Percentiles rank a stretch among this genome's conserved stretches.
phyloP scores from a whole-genome alignment of 1,140 invertebrate genomes.

The Hyphantria cunea region DNA sequence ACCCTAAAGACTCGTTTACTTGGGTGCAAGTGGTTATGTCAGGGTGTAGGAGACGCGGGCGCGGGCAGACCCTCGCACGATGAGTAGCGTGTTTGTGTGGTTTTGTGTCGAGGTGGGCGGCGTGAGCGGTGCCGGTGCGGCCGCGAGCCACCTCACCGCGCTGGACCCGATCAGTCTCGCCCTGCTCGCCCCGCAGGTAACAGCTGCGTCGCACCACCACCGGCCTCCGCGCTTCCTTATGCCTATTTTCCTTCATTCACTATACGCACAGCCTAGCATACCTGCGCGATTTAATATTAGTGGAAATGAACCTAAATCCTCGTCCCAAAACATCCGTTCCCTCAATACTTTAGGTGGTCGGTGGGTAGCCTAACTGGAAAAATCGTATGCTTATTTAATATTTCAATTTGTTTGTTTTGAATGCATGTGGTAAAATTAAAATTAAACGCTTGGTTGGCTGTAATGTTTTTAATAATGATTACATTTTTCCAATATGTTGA shows the following conservation, averaged over 20 bases:
- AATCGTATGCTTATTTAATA: slow-evolving; percentile 65
- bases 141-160: slow-evolving; percentile 71
- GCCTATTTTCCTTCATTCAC: slow-evolving; percentile 28
- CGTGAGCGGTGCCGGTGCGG: slow-evolving; percentile 74
- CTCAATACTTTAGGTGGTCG: slow-evolving; percentile 49
- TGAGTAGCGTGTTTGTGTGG: slow-evolving; percentile 80
- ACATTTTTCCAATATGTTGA: slow-evolving; percentile 21
- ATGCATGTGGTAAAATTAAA: slow-evolving; percentile 50
- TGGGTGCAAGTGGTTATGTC: slow-evolving; percentile 52
- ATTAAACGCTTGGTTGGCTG: slow-evolving; percentile 59
- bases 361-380: slow-evolving; percentile 57
- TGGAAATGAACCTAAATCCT: not conserved
- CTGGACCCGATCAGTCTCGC: slow-evolving; percentile 77
- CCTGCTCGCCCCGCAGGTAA: slow-evolving; percentile 79
- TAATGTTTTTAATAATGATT: slow-evolving; percentile 35
- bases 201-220: slow-evolving; percentile 48
- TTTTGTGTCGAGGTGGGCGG: slow-evolving; percentile 81
- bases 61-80: slow-evolving; percentile 64
- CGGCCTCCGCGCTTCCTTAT: slow-evolving; percentile 36
- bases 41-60: slow-evolving; percentile 44
- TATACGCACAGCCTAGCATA: slow-evolving; percentile 11
- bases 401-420: slow-evolving; percentile 51
- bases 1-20: too few relatives aligned
- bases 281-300: slow-evolving; percentile 8
- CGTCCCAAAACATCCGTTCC: slow-evolving; percentile 26